Base-by-base conservation (phyloP, 2,113 vertebrate genomes). In the Clinocottus analis region DNA sequence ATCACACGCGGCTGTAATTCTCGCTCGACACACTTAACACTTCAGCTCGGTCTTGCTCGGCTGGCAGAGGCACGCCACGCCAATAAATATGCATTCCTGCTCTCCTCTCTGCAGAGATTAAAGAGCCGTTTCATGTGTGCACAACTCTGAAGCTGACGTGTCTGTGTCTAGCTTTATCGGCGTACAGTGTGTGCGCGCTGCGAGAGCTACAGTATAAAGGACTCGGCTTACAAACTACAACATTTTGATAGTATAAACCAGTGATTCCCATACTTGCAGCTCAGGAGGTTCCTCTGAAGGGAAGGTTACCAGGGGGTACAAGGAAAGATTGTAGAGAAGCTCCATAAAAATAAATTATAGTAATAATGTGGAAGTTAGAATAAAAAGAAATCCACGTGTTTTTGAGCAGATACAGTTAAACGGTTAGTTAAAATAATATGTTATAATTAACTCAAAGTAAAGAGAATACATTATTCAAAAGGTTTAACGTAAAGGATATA, bases 81-180 rank as follows among this genome's bases (percentile, higher is more conserved):
- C 77, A 85, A 85, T 86, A 93, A 89, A 89, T 87, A 80, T 63
- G 71, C 91, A 93, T 93, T 91, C 90, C 90, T 90, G 49, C 61
- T 80, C 71, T 33, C 25, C 74, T 45, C 58, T 77, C 72, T 72
- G 35, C 37, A 72, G 53, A 88, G 85, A 89, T 90, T 87, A 90
- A 88, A 89, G 87, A 56, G 27, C 17, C 9, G 9, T 71, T 89
- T 84, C 43, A 79, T 84, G 53, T 66, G 39, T 77, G 37, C 33
- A 72, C 35, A 39, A 2, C 53, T 67, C 55, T 74, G 77, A 82
- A 71, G 75, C 53, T 72, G 75, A 80, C 37, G 10, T 35, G 83
- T 77, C 61, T 61, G 55, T 74, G 85, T 84, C 74, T 77, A 31
- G 31, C 77, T 88, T 82, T 62, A 74, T 78, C 77, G 63, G 41